phyloP scores from a whole-genome alignment of 2,888 invertebrate genomes.

The Nebria salina region DNA sequence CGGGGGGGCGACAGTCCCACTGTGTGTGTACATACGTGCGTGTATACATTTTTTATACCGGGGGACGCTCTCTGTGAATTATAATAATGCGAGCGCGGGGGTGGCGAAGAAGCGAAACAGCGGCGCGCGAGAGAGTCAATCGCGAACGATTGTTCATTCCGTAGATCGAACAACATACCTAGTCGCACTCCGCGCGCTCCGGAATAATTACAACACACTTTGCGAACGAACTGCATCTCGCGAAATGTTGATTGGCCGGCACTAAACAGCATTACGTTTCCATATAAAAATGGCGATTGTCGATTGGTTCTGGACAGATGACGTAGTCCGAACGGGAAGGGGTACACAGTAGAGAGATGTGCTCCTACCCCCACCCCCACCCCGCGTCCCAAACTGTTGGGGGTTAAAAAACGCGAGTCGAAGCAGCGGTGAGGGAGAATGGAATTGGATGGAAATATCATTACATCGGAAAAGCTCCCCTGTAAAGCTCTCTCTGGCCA shows the following conservation, averaged over 20 bases:
- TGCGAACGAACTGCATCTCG: slow-evolving; percentile 44
- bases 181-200: slow-evolving; percentile 17
- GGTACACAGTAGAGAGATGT: slow-evolving; percentile 53
- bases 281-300: slow-evolving; percentile 55
- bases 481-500: neutral
- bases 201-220: slow-evolving; percentile 46
- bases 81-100: slow-evolving; percentile 35
- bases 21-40: slow-evolving; percentile 15
- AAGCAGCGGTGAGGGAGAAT: slow-evolving; percentile 52
- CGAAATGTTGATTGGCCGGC: slow-evolving; percentile 53
- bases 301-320: slow-evolving; percentile 53
- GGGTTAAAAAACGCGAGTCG: slow-evolving; percentile 64
- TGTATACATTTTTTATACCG: slow-evolving; percentile 16
- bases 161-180: neutral
- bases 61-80: slow-evolving; percentile 25
- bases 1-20: neutral
- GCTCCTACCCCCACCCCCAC: slow-evolving; percentile 57
- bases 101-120: slow-evolving; percentile 22
- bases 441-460: slow-evolving; percentile 64
- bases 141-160: neutral
- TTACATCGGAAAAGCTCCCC: slow-evolving; percentile 60
- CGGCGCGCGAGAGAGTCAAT: slow-evolving; percentile 3
- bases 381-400: slow-evolving; percentile 59
- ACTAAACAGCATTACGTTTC: slow-evolving; percentile 51
- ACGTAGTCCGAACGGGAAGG: slow-evolving; percentile 50